Base-by-base conservation (phyloP, 2,113 vertebrate genomes). In the Ivindomyrus marchei region DNA sequence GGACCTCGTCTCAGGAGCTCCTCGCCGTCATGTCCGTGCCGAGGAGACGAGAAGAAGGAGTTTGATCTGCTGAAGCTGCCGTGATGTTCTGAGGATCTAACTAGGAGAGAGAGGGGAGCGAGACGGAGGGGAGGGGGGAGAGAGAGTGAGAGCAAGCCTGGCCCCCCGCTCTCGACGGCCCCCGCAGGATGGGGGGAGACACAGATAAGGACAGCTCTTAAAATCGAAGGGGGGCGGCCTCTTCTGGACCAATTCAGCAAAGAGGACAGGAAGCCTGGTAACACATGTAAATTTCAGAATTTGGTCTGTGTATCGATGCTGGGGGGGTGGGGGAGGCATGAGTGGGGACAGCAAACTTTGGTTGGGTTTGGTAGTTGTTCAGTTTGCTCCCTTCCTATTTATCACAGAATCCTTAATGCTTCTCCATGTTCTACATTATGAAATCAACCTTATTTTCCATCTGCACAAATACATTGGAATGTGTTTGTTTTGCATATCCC, bases 171-270 rank as follows among this genome's bases (percentile, higher is more conserved):
- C 58, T 42, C 90, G 13, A 49, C 77, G 45, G 66, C 13, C 19
- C 90, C 94, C 92, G 92, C 89, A 92, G 42, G 93, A 91, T 94
- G 95, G 94, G 95, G 96, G 95, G 94, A 95, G 93, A 93, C 92
- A 91, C 92, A 94, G 95, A 96, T 96, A 96, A 96, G 95, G 91
- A 92, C 90, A 93, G 92, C 93, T 92, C 92, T 91, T 50, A 88
- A 90, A 88, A 91, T 87, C 90, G 90, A 86, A 92, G 92, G 92
- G 80, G 93, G 92, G 92, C 92, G 93, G 89, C 90, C 94, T 86
- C 92, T 95, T 91, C 93, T 91, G 93, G 90, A 93, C 89, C 47
- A 56, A 56, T 24, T 47, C 39, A 47, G 83, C 1, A 24, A 10
- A 87, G 91, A 90, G 91, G 87, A 91, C 90, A 91, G 93, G 94